phyloP scores from a whole-genome alignment of 2,113 vertebrate genomes.

The rabbit (Oryctolagus cuniculus) region mOryCun1.1 NC_091436.1:46754501-46755000 shows the following conservation, averaged over 20 bases:
- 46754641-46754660: slow-evolving; percentile 55
- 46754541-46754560: slow-evolving; percentile 25
- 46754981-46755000: slow-evolving; percentile 50
- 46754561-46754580: not conserved
- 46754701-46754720: slow-evolving; percentile 74
- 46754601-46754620: not conserved
- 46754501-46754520: not conserved
- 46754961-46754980: slow-evolving; percentile 31
- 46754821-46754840: slow-evolving; percentile 49
- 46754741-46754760: slow-evolving; percentile 33
- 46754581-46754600: slow-evolving; percentile 16
- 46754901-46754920: slow-evolving; percentile 41
- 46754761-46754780: slow-evolving; percentile 43
- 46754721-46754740: slow-evolving; percentile 45
- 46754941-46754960: slow-evolving; percentile 34
- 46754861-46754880: slow-evolving; percentile 62
- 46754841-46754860: slow-evolving; percentile 55
- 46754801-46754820: slow-evolving; percentile 75
- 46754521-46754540: not conserved
- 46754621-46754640: slow-evolving; percentile 25
- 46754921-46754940: rapidly evolving
- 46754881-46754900: slow-evolving; percentile 60
- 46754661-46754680: slow-evolving; percentile 64
- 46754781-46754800: not conserved
- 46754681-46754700: slow-evolving; percentile 58